Evolutionary conservation across 1,140 invertebrate species (phyloP).

Genomic region (Bilobella aurantiaca): DNA sequence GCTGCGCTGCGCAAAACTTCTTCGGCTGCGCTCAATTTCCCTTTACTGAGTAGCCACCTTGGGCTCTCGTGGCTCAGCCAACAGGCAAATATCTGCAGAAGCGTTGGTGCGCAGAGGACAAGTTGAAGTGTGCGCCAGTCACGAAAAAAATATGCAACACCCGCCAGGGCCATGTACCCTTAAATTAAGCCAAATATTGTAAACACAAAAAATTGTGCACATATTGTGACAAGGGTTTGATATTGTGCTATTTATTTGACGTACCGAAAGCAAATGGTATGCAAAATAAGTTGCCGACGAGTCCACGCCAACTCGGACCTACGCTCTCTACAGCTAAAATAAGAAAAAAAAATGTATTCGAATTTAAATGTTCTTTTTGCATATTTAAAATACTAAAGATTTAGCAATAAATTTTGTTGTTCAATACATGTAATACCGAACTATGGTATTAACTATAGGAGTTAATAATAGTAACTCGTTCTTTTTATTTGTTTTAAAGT

Average conservation of each 20-base stretch:
- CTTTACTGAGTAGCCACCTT: slow-evolving; percentile 35
- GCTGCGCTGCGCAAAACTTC: slow-evolving; percentile 27
- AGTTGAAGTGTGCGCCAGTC: slow-evolving; percentile 43
- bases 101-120: slow-evolving; percentile 15
- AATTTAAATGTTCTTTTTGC: too few species aligned
- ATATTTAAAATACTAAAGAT: too few species aligned
- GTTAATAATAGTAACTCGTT: background rate
- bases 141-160: slow-evolving; percentile 40
- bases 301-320: slow-evolving; percentile 27
- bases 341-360: too few species aligned
- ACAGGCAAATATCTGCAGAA: slow-evolving; percentile 17
- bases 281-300: slow-evolving; percentile 34
- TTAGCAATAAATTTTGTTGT: too few species aligned
- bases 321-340: slow-evolving; percentile 29
- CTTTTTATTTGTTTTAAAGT: background rate
- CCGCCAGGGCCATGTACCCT: slow-evolving; percentile 38
- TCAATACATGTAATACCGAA: too few species aligned
- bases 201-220: background rate
- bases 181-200: background rate
- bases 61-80: slow-evolving; percentile 25
- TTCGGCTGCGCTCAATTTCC: slow-evolving; percentile 30
- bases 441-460: too few species aligned
- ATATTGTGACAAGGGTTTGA: background rate
- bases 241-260: background rate
- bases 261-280: slow-evolving; percentile 32